These are phyloP conservation scores for Knipowitschia caucasica DNA, from an alignment of 2,797 vertebrate genomes.

Conservation along the genomic window DNA sequence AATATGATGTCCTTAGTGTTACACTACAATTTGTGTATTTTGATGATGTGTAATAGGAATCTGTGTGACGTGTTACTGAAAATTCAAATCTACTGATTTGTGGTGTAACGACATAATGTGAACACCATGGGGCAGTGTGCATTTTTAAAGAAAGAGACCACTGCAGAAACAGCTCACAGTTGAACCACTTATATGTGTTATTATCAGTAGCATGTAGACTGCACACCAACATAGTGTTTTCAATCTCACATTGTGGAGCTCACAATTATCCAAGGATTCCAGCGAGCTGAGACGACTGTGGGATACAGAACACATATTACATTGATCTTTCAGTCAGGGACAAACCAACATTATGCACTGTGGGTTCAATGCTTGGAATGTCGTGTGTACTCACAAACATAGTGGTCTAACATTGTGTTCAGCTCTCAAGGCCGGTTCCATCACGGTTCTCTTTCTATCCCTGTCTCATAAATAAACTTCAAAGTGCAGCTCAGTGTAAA, in stretches of 20 bases:
- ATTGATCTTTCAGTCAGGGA: constrained; percentile 1
- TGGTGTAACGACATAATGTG: background rate
- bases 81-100: no score
- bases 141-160: background rate
- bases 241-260: background rate
- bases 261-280: background rate
- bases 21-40: no score
- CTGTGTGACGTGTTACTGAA: no score
- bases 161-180: background rate
- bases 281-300: constrained; percentile 46
- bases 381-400: background rate
- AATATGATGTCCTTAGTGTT: no score
- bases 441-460: constrained; percentile 23
- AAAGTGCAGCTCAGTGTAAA: constrained; percentile 81
- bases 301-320: constrained; percentile 46
- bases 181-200: constrained; percentile 1
- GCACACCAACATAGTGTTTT: background rate
- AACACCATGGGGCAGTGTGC: background rate
- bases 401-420: constrained; percentile 22
- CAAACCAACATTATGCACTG: background rate
- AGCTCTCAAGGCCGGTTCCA: constrained; percentile 26
- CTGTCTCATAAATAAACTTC: constrained; percentile 70
- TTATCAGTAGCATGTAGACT: background rate
- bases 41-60: no score
- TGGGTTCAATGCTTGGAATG: background rate